These are phyloP conservation scores for Allobates femoralis DNA, from an alignment of 2,797 vertebrate species.

Conservation along the genomic window DNA sequence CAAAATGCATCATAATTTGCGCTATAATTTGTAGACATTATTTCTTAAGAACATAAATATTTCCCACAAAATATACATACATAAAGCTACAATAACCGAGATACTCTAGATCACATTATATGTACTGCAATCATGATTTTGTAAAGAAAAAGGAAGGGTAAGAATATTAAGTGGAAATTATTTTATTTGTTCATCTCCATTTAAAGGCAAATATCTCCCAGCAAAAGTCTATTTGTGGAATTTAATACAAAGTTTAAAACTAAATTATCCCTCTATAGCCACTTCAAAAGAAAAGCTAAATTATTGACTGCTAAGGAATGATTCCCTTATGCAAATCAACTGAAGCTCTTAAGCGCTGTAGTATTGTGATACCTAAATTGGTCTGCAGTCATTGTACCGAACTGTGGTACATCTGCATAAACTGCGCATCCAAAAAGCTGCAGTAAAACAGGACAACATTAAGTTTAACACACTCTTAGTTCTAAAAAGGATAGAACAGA, in stretches of 20 bases:
- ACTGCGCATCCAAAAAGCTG: slow-evolving; percentile 34
- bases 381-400: slow-evolving; percentile 56
- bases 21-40: background rate
- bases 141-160: background rate
- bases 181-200: slow-evolving; percentile 26
- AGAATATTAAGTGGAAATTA: slow-evolving; percentile 32
- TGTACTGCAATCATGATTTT: slow-evolving; percentile 17
- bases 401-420: slow-evolving; percentile 55
- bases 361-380: slow-evolving; percentile 57
- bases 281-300: slow-evolving; percentile 58
- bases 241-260: slow-evolving; percentile 55
- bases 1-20: background rate
- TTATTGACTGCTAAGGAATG: slow-evolving; percentile 59
- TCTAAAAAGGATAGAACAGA: slow-evolving; percentile 36
- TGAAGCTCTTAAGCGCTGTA: slow-evolving; percentile 52
- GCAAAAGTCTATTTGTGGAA: slow-evolving; percentile 54
- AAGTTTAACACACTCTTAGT: slow-evolving; percentile 37
- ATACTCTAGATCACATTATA: background rate
- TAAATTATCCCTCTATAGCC: slow-evolving; percentile 45
- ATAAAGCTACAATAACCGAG: background rate
- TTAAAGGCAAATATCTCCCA: slow-evolving; percentile 32
- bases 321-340: slow-evolving; percentile 62
- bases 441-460: slow-evolving; percentile 44
- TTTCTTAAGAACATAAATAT: background rate
- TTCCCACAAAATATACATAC: background rate